Percentiles rank a stretch among this genome's conserved stretches.
phyloP scores from a whole-genome alignment of 2,113 vertebrate species.

The Tenrec ecaudatus region DNA sequence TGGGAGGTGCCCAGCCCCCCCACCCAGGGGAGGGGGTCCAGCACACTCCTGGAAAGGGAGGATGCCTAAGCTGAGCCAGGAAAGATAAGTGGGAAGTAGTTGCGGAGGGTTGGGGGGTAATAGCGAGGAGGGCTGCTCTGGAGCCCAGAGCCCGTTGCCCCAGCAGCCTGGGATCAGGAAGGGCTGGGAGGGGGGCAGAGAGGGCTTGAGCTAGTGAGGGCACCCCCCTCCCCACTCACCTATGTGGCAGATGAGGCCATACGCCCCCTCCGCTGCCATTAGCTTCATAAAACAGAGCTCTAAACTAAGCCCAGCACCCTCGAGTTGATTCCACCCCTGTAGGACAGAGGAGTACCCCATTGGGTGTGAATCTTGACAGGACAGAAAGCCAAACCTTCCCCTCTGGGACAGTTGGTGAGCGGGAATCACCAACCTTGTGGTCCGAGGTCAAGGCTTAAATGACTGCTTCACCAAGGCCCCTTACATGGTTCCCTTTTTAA shows the following conservation, averaged over 20 bases:
- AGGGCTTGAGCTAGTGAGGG: background rate
- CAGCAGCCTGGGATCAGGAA: background rate
- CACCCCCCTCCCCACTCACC: too few relatives aligned
- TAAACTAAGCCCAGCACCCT: too few relatives aligned
- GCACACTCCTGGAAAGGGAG: background rate
- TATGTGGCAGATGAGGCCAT: background rate
- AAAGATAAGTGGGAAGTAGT: background rate
- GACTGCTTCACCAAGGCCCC: too few relatives aligned
- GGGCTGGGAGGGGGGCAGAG: background rate
- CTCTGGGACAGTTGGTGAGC: too few relatives aligned
- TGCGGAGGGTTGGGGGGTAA: background rate
- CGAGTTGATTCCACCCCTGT: too few relatives aligned
- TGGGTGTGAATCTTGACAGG: too few relatives aligned
- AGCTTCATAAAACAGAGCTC: background rate
- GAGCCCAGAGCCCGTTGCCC: background rate
- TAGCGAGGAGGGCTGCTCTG: too few relatives aligned
- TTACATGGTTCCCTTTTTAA: background rate
- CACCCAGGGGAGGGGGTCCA: too few relatives aligned
- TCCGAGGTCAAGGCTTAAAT: too few relatives aligned
- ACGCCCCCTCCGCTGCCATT: accelerated
- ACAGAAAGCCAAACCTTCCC: too few relatives aligned
- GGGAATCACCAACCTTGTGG: too few relatives aligned
- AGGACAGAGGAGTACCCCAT: too few relatives aligned
- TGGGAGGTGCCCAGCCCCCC: background rate
- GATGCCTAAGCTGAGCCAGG: background rate